A percentile compares a stretch with the other conserved stretches of the same genome.
phyloP scores from a whole-genome alignment of 2,888 invertebrate species.

The Melanargia galathea region DNA sequence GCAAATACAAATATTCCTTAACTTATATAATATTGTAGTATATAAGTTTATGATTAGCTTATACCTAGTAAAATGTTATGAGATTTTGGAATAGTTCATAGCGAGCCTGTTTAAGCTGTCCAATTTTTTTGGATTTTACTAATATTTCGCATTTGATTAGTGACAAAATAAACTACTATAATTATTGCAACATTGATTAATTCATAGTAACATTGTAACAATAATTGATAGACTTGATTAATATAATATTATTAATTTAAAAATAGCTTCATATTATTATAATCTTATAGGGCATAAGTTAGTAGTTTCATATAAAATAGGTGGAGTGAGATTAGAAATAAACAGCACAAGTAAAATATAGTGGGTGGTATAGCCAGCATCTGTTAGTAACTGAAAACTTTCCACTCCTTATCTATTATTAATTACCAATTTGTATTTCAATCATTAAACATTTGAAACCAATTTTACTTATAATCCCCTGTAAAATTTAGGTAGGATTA shows the following conservation, averaged over 20 bases:
- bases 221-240: slow-evolving; percentile 51
- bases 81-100: slow-evolving; percentile 25
- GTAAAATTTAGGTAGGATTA: background rate
- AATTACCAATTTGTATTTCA: background rate
- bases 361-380: background rate
- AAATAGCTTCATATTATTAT: slow-evolving; percentile 20
- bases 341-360: slow-evolving; percentile 28
- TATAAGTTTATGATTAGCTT: slow-evolving; percentile 40
- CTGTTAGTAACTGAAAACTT: background rate
- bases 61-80: slow-evolving; percentile 28
- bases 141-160: slow-evolving; percentile 2
- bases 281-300: slow-evolving; percentile 3
- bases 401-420: background rate
- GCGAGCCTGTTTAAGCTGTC: slow-evolving; percentile 1
- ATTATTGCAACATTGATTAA: slow-evolving; percentile 32
- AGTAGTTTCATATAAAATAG: slow-evolving; percentile 11
- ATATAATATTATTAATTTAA: slow-evolving; percentile 37
- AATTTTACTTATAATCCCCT: background rate
- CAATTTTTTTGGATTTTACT: slow-evolving; percentile 6
- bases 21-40: slow-evolving; percentile 41
- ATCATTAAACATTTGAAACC: background rate
- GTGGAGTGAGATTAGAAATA: slow-evolving; percentile 35
- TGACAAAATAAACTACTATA: slow-evolving; percentile 23
- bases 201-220: slow-evolving; percentile 46
- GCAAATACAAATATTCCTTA: slow-evolving; percentile 33